These are phyloP conservation scores for Agrilus planipennis DNA, from an alignment of 1,140 invertebrate species.

Conservation along the genomic window DNA sequence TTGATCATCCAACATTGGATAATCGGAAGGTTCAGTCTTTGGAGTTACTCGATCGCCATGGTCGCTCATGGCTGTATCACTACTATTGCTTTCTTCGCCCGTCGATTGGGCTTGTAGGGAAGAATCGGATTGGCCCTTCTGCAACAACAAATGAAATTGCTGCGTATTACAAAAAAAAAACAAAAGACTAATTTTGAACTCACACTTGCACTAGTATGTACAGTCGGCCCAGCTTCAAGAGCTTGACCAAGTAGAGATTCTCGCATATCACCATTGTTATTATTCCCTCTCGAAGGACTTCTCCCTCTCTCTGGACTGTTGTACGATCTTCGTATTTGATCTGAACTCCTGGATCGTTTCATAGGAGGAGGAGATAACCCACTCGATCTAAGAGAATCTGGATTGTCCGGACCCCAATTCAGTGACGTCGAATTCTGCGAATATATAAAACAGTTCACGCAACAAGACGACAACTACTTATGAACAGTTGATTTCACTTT, in stretches of 20 bases:
- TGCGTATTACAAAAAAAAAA: not conserved
- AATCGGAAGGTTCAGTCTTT: slow-evolving; percentile 50
- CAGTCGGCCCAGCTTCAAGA: slow-evolving; percentile 49
- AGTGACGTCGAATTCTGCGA: slow-evolving; percentile 33
- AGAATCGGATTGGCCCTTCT: slow-evolving; percentile 37
- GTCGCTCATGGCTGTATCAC: slow-evolving; percentile 54
- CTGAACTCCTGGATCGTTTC: slow-evolving; percentile 41
- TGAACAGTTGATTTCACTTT: too few species aligned
- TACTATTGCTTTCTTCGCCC: slow-evolving; percentile 65
- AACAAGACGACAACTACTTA: too few species aligned
- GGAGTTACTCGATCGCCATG: slow-evolving; percentile 38
- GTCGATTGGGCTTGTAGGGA: slow-evolving; percentile 55
- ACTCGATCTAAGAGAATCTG: slow-evolving; percentile 32
- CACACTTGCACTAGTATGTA: slow-evolving; percentile 36
- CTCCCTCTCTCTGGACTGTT: slow-evolving; percentile 28
- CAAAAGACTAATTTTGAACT: not conserved
- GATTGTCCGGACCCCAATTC: slow-evolving; percentile 40
- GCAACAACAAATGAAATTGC: slow-evolving; percentile 3
- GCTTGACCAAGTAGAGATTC: slow-evolving; percentile 62
- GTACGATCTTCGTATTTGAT: slow-evolving; percentile 15
- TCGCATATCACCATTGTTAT: slow-evolving; percentile 42
- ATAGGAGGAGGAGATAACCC: slow-evolving; percentile 39
- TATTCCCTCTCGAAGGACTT: slow-evolving; percentile 37
- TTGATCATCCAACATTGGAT: slow-evolving; percentile 48
- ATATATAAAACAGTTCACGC: too few species aligned